Evolutionary conservation across 2,113 vertebrate species (phyloP).

Genomic region (Anser cygnoides): DNA sequence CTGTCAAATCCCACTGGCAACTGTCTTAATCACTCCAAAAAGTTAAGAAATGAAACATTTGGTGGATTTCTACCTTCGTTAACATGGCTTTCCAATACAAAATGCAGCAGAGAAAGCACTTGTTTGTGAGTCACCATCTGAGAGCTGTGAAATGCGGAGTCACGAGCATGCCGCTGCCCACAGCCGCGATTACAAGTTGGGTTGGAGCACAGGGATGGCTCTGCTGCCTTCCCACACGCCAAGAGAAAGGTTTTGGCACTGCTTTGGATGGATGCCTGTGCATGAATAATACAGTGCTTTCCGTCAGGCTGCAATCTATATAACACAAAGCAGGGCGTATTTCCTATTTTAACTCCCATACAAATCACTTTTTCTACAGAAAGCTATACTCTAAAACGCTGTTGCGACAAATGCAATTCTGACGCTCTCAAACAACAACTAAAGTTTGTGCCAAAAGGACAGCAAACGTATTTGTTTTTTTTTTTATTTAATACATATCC

Average conservation of each 20-base stretch:
- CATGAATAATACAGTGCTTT: constrained; percentile 19
- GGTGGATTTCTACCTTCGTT: neutral
- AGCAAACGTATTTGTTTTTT: neutral
- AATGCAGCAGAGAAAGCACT: neutral
- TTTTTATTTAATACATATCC: neutral
- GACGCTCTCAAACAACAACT: neutral
- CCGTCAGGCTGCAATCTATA: neutral
- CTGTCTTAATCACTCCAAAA: neutral
- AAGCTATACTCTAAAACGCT: neutral
- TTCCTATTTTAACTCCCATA: neutral
- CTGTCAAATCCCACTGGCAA: neutral
- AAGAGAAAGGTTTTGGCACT: neutral
- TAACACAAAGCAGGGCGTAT: neutral
- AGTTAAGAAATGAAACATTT: neutral
- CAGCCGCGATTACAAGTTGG: neutral
- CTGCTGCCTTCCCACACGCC: neutral
- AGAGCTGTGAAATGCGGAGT: neutral
- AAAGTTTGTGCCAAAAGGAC: neutral
- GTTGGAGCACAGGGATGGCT: neutral
- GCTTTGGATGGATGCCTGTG: neutral
- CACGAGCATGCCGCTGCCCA: neutral
- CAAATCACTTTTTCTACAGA: neutral
- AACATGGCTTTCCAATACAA: neutral
- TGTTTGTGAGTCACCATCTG: neutral
- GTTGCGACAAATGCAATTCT: neutral